Percentiles rank a stretch among this genome's conserved stretches.
Conservation (phyloP, 2,888 invertebrate genomes). For the Linyphia triangularis region DNA sequence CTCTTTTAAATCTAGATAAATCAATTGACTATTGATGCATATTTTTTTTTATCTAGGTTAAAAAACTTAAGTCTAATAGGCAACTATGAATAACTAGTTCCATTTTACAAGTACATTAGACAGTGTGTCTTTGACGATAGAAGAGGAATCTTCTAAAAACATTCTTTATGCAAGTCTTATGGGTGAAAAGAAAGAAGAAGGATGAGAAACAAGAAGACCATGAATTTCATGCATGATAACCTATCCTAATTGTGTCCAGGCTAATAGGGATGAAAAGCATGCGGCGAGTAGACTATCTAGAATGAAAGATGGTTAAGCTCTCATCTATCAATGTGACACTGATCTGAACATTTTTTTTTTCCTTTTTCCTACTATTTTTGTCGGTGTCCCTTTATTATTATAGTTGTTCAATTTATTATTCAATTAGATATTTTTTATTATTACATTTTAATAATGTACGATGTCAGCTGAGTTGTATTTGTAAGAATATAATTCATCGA, state of each 20-base stretch:
- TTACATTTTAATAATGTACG: too few relatives aligned
- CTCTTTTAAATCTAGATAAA: too few relatives aligned
- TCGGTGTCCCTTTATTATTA: not conserved
- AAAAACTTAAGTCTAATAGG: too few relatives aligned
- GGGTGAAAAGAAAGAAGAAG: not conserved
- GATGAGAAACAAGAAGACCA: constrained; percentile 13
- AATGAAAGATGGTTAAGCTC: constrained; percentile 41
- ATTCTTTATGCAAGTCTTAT: not conserved
- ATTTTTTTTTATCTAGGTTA: too few relatives aligned
- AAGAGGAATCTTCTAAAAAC: not conserved
- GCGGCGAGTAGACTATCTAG: constrained; percentile 25
- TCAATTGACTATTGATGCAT: too few relatives aligned
- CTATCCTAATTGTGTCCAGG: constrained; percentile 71
- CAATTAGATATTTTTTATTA: too few relatives aligned
- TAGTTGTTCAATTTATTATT: too few relatives aligned
- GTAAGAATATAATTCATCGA: too few relatives aligned
- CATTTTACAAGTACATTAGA: too few relatives aligned
- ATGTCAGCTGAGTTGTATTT: too few relatives aligned
- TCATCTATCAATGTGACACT: constrained; percentile 55
- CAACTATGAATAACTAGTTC: too few relatives aligned
- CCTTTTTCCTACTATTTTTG: not conserved
- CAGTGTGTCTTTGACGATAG: not conserved
- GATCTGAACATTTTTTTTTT: not conserved
- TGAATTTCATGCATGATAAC: constrained; percentile 69
- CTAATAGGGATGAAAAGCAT: constrained; percentile 72